Percentiles rank a stretch among this genome's conserved stretches.
These are phyloP conservation scores for Heteractis magnifica DNA, from an alignment of 92 coral and sea anemone species.

Conservation along the genomic window DNA sequence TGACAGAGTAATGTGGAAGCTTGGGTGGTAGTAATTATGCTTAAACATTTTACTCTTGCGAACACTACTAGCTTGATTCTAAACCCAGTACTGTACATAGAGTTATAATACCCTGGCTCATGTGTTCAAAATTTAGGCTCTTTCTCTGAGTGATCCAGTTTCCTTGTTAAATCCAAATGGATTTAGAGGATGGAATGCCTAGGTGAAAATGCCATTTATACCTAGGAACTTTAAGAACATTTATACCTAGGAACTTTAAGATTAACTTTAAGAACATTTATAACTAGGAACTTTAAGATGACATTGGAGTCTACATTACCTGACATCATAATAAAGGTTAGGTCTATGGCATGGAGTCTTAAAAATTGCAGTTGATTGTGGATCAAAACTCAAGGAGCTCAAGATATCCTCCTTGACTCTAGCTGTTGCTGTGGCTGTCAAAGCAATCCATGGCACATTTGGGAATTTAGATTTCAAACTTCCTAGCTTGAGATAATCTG, in stretches of 20 bases:
- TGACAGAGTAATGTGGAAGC: too few relatives aligned
- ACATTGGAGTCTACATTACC: conserved; percentile 47
- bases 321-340: conserved; percentile 87
- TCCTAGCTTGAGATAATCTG: conserved; percentile 85
- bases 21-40: too few relatives aligned
- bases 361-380: conserved; percentile 66
- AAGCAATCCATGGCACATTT: conserved; percentile 73
- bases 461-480: conserved; percentile 54
- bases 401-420: conserved; percentile 83
- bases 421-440: conserved; percentile 97
- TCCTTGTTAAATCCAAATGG: too few relatives aligned
- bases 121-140: too few relatives aligned
- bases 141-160: too few relatives aligned
- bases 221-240: not conserved
- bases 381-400: conserved; percentile 50
- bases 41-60: too few relatives aligned
- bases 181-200: too few relatives aligned
- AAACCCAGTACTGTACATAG: too few relatives aligned
- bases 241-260: not conserved
- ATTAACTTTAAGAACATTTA: too few relatives aligned
- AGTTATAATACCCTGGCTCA: too few relatives aligned
- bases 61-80: too few relatives aligned
- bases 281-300: not conserved
- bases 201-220: too few relatives aligned
- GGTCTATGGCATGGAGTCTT: conserved; percentile 79